Conservation (phyloP, 2,113 vertebrate species). For the Octodon degus region DNA sequence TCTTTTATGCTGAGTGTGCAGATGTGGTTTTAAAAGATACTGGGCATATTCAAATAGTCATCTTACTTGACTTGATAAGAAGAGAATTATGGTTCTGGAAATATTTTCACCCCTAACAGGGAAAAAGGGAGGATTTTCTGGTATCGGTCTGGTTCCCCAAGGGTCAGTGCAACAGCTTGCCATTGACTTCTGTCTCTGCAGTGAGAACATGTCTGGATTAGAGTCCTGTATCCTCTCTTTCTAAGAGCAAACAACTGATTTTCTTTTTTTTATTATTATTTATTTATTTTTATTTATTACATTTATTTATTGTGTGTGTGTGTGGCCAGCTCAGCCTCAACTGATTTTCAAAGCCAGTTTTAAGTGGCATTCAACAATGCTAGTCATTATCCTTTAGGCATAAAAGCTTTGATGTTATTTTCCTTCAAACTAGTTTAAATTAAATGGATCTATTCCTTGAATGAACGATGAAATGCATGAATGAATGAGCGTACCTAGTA, state of each 20-base stretch:
- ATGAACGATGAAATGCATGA: not conserved
- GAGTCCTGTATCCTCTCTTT: not conserved
- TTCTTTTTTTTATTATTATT: too few species aligned
- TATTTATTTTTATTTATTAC: too few species aligned
- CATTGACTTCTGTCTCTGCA: not conserved
- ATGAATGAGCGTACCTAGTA: not conserved
- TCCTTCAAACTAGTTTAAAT: conserved; percentile 37
- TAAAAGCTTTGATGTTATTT: not conserved
- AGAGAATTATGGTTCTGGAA: not conserved
- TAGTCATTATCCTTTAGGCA: not conserved
- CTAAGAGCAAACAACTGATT: not conserved
- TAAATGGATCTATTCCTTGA: not conserved
- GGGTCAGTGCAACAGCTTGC: not conserved
- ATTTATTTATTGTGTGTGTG: too few species aligned
- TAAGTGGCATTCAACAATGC: not conserved
- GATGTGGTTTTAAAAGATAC: conserved; percentile 10
- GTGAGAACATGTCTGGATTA: not conserved
- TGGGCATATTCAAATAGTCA: not conserved
- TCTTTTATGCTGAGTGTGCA: not conserved
- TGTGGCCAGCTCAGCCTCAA: too few species aligned
- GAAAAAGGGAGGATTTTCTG: not conserved
- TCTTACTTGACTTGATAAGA: conserved; percentile 21
- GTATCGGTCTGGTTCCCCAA: not conserved
- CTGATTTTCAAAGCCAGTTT: not conserved
- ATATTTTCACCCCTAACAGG: not conserved